Conservation (phyloP, 2,888 invertebrate species). For the Operophtera brumata region DNA sequence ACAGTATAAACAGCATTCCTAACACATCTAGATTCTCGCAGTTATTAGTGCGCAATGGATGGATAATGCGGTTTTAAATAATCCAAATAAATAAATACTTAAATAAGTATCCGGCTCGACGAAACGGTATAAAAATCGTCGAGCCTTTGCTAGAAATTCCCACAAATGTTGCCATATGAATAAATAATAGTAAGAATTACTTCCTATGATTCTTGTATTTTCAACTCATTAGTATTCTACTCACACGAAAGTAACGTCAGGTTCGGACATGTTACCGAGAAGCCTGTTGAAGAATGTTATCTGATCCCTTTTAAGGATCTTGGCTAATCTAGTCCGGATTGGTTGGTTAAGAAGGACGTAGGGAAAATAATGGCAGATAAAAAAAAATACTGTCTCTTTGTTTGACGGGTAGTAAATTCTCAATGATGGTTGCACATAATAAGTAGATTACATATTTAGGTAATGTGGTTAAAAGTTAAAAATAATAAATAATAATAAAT, state of each 20-base stretch:
- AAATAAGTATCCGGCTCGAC: not conserved
- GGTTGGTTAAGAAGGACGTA: not conserved
- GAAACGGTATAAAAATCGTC: not conserved
- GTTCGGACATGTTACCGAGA: conserved; percentile 29
- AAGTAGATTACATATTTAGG: no score
- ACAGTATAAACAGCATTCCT: conserved; percentile 16
- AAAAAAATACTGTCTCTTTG: no score
- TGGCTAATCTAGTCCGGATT: conserved; percentile 15
- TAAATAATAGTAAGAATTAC: conserved; percentile 10
- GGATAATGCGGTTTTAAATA: no score
- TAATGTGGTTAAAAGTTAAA: no score
- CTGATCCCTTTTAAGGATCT: conserved; percentile 23
- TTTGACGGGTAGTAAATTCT: no score
- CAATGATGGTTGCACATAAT: no score
- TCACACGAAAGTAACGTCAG: conserved; percentile 20
- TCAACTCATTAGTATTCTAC: conserved; percentile 27
- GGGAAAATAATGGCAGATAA: conserved; percentile 8
- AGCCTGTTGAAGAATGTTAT: conserved; percentile 23
- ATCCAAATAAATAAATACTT: no score
- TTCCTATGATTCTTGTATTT: conserved; percentile 14
- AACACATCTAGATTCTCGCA: conserved; percentile 21
- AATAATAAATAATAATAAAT: not conserved
- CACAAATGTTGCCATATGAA: conserved; percentile 15
- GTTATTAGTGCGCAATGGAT: not conserved
- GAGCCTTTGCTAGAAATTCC: conserved; percentile 1